These are phyloP conservation scores for Dipodomys stephensi DNA, from an alignment of 2,113 vertebrate genomes.

Conservation along the genomic window DNA sequence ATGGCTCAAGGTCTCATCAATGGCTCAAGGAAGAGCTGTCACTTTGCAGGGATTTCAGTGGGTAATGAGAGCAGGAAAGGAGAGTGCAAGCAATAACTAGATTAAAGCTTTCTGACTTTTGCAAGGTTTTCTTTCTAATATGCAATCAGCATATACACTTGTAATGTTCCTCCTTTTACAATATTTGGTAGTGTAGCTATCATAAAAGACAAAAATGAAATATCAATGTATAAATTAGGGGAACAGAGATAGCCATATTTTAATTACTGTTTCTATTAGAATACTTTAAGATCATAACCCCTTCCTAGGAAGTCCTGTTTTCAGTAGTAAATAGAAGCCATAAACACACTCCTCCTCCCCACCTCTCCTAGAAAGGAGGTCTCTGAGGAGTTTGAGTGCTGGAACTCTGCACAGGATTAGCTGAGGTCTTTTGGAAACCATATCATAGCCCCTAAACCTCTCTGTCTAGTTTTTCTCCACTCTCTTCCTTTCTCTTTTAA, in stretches of 20 bases:
- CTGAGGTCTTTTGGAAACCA: not conserved
- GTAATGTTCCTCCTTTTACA: not conserved
- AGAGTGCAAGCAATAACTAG: not conserved
- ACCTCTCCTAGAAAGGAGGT: rapidly evolving
- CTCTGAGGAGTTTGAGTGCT: not conserved
- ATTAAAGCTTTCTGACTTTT: not conserved
- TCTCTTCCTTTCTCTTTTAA: not conserved
- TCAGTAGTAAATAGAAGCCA: not conserved
- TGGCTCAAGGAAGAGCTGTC: not conserved
- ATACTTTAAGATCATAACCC: not conserved
- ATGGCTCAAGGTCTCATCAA: not conserved
- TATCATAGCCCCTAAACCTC: rapidly evolving
- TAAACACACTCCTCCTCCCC: not conserved
- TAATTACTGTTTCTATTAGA: not conserved
- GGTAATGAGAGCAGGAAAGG: not conserved
- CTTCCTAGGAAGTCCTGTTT: not conserved
- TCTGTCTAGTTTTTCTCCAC: not conserved
- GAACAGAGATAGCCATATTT: not conserved
- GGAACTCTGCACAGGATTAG: rapidly evolving
- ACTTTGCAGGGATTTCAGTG: not conserved
- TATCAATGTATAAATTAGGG: not conserved
- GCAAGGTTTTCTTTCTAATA: not conserved
- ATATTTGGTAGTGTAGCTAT: not conserved
- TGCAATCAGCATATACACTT: not conserved
- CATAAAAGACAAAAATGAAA: not conserved